Evolutionary conservation across 2,113 vertebrate species (phyloP).

Genomic region (Lethenteron camtschaticum): DNA sequence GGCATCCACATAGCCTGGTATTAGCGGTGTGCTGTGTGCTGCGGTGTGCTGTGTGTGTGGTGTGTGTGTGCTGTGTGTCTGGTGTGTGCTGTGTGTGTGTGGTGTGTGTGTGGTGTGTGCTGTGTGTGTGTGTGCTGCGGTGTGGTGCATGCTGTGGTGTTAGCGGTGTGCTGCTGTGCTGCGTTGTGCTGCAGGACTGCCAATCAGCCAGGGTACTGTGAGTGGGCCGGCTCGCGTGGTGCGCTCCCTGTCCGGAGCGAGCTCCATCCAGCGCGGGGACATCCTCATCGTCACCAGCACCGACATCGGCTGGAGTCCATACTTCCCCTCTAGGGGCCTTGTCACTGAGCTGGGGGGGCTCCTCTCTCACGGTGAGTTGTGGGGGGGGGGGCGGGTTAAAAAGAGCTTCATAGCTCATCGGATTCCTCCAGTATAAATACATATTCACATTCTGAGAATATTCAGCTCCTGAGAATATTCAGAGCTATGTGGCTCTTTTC

Average conservation of each 20-base stretch:
- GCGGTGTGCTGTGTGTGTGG: no score
- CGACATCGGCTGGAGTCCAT: conserved; percentile 9
- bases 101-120: background rate
- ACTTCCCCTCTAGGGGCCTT: conserved; percentile 6
- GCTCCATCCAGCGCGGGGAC: conserved; percentile 5
- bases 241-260: background rate
- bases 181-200: conserved; percentile 4
- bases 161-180: background rate
- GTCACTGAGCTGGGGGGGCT: conserved; percentile 8
- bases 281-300: conserved; percentile 6
- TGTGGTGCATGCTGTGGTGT: background rate
- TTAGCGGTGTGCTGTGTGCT: no score
- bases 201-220: conserved; percentile 5
- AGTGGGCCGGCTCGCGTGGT: conserved; percentile 4
- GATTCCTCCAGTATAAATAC: no score
- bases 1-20: no score
- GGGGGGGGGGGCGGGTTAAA: no score
- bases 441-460: no score
- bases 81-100: no score
- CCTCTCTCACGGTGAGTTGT: conserved; percentile 7
- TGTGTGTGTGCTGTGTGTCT: no score
- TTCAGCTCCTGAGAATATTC: no score
- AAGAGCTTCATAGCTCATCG: no score
- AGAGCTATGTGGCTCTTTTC: no score
- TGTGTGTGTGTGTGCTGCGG: no score